phyloP scores from a whole-genome alignment of 2,113 vertebrate genomes.

The Octodon degus region DNA sequence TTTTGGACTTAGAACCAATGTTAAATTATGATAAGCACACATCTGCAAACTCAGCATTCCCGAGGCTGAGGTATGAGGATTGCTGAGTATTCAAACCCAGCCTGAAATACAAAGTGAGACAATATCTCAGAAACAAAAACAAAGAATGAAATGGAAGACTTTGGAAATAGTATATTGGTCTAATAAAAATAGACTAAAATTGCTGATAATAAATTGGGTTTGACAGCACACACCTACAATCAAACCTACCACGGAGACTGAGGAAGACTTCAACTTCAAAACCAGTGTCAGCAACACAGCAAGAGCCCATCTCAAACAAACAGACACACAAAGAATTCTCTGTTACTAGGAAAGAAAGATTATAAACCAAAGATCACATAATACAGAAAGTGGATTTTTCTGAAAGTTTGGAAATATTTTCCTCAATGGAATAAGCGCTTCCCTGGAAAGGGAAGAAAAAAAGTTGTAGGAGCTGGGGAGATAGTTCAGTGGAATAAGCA shows the following conservation, averaged over 20 bases:
- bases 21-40: neutral
- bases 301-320: neutral
- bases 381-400: neutral
- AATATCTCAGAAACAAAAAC: neutral
- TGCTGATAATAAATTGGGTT: neutral
- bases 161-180: neutral
- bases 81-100: neutral
- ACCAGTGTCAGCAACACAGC: neutral
- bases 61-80: neutral
- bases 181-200: neutral
- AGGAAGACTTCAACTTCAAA: neutral
- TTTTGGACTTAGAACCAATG: neutral
- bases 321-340: neutral
- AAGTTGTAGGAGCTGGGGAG: neutral
- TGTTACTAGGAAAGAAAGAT: neutral
- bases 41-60: neutral
- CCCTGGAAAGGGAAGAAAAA: too few relatives aligned
- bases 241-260: neutral
- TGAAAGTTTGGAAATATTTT: neutral
- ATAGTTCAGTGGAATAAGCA: too few relatives aligned
- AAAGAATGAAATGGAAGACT: neutral
- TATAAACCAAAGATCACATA: neutral
- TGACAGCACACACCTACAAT: neutral
- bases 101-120: neutral
- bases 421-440: too few relatives aligned